Percentiles rank a stretch among this genome's conserved stretches.
Evolutionary conservation across 2,888 invertebrate genomes (phyloP).

Genomic region (Napeogenes inachia): DNA sequence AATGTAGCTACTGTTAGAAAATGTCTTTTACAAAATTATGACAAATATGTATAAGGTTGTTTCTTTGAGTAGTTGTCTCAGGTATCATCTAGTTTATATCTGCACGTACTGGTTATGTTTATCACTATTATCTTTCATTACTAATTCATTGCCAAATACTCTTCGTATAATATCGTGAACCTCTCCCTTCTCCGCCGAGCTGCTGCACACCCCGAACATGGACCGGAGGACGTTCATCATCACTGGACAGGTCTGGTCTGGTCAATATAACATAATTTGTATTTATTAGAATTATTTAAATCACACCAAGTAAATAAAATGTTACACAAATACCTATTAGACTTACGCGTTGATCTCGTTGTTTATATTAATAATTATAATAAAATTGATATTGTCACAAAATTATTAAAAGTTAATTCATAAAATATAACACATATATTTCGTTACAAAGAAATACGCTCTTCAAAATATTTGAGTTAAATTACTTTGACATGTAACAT

Average conservation of each 20-base stretch:
- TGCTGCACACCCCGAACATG: constrained; percentile 69
- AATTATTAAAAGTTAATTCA: constrained; percentile 3
- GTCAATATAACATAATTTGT: constrained; percentile 11
- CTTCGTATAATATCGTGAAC: constrained; percentile 60
- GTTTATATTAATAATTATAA: not conserved
- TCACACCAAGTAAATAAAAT: too few species aligned
- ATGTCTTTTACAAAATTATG: too few species aligned
- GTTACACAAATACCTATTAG: too few species aligned
- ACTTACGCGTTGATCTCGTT: not conserved
- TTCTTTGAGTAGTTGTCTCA: too few species aligned
- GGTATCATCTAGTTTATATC: too few species aligned
- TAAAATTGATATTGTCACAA: not conserved
- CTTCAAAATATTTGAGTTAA: constrained; percentile 3
- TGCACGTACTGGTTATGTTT: constrained; percentile 53
- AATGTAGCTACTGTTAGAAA: too few species aligned
- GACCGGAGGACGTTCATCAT: constrained; percentile 68
- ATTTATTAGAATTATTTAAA: not conserved
- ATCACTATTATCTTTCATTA: constrained; percentile 66
- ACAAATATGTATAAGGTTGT: too few species aligned
- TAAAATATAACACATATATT: not conserved
- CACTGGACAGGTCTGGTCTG: constrained; percentile 22
- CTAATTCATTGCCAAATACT: constrained; percentile 65
- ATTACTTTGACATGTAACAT: not conserved
- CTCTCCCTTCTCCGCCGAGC: constrained; percentile 62
- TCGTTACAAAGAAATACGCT: not conserved